Evolutionary conservation across 2,888 invertebrate species (phyloP), one percentile per base, ranked within the genome.

Genomic region (Osedax fenrisi): DNA sequence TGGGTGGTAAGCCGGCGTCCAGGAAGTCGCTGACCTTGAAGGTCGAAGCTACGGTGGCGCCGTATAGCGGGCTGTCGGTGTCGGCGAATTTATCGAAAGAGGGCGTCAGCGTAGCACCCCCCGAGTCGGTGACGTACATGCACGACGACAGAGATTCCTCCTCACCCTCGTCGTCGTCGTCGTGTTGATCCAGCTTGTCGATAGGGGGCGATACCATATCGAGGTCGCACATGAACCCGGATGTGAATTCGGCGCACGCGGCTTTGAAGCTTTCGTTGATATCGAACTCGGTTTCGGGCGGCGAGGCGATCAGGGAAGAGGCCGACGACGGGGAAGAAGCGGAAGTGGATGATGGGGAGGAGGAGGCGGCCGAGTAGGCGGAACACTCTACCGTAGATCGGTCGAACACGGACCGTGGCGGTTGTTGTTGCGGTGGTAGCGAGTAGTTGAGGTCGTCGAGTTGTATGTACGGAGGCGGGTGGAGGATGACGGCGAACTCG

Each of bases 181-280:
- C 41, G n/a, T n/a, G n/a, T n/a, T n/a, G n/a, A n/a, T n/a, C n/a
- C n/a, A n/a, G n/a, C n/a, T n/a, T n/a, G n/a, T n/a, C n/a, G n/a
- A n/a, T n/a, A n/a, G n/a, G n/a, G n/a, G n/a, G n/a, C n/a, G n/a
- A n/a, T n/a, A n/a, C n/a, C n/a, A n/a, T n/a, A 17, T 41, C 41
- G 41, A 17, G 17, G 17, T 41, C 41, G 10, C 10, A 5, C 5
- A 26, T 26, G 68, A 68, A 68, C 27, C 26, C 21, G 26, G 68
- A 24, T 22, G 68, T 68, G 68, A 68, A 68, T 27, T 68, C 68
- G 25, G 25, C 25, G 26, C 68, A 68, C 25, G 68, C 2, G 26
- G 25, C 27, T 10, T 27, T 68, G 68, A 68, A 68, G 26, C 26
- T n/a, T 22, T 10, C 68, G 22, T 68, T 41, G 10, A 41, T 5